Evolutionary conservation across 2,113 vertebrate species (phyloP).

Genomic region (Podocnemis expansa): DNA sequence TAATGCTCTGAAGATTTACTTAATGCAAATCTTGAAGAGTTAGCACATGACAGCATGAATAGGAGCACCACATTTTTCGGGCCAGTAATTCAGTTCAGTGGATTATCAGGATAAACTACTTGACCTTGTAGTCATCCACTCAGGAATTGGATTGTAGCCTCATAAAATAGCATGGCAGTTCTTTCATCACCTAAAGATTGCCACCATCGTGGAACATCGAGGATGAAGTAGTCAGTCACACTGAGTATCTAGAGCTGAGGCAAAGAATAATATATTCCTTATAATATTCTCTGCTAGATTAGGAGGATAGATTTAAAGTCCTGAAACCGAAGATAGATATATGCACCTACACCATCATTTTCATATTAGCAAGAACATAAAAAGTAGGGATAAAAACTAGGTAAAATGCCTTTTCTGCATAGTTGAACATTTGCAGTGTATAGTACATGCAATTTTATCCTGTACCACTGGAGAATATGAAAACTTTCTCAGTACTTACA

Average conservation of each 20-base stretch:
- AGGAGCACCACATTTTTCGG: slow-evolving; percentile 42
- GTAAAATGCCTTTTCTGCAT: neutral
- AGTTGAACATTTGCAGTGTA: slow-evolving; percentile 23
- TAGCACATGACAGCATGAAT: slow-evolving; percentile 16
- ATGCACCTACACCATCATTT: slow-evolving; percentile 39
- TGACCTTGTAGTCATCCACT: slow-evolving; percentile 44
- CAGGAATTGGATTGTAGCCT: slow-evolving; percentile 61
- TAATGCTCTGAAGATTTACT: neutral
- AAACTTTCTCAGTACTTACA: slow-evolving; percentile 9
- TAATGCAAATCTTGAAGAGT: neutral
- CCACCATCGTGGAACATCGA: slow-evolving; percentile 69
- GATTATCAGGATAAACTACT: slow-evolving; percentile 47
- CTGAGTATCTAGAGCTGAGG: neutral
- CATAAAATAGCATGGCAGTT: slow-evolving; percentile 55
- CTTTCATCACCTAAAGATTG: slow-evolving; percentile 65
- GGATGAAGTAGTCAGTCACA: slow-evolving; percentile 46
- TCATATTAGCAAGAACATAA: slow-evolving; percentile 6
- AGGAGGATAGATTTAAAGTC: slow-evolving; percentile 54
- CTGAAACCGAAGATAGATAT: slow-evolving; percentile 25
- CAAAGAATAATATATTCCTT: neutral
- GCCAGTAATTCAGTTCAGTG: slow-evolving; percentile 54
- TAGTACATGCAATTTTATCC: neutral
- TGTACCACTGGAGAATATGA: neutral
- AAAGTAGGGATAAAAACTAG: neutral
- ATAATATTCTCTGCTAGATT: slow-evolving; percentile 16